A percentile compares a stretch with the other conserved stretches of the same genome.
Conservation (phyloP, 2,888 invertebrate species). For the Leucoma salicis region DNA sequence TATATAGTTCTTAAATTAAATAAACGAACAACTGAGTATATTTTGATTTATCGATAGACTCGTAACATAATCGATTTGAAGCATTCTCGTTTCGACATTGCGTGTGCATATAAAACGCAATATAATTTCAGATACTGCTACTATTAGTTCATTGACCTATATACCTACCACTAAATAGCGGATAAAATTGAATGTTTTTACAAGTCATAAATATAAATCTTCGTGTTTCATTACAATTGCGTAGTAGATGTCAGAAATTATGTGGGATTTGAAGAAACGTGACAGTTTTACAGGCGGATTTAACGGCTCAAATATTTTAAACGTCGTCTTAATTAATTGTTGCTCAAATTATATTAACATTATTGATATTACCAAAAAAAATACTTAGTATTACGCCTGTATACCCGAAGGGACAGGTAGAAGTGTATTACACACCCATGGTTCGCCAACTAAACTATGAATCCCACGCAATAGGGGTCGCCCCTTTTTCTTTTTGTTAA, state of each 20-base stretch:
- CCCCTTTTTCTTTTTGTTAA: too few species aligned
- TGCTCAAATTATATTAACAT: too few species aligned
- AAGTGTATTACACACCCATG: too few species aligned
- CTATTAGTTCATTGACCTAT: conserved; percentile 33
- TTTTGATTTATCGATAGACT: conserved; percentile 6
- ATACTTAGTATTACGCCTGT: too few species aligned
- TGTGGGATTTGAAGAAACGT: conserved; percentile 13
- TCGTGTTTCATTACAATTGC: conserved; percentile 22
- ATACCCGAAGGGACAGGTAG: too few species aligned
- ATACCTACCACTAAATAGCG: conserved; percentile 16
- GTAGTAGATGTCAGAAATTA: conserved; percentile 23
- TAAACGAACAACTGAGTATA: too few species aligned
- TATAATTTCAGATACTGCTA: conserved; percentile 15
- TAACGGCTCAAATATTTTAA: not conserved
- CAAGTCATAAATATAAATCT: conserved; percentile 31
- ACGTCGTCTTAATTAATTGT: too few species aligned
- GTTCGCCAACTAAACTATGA: too few species aligned
- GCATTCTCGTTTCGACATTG: conserved; percentile 16
- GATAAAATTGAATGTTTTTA: conserved; percentile 24
- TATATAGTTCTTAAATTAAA: too few species aligned
- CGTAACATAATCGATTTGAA: conserved; percentile 11
- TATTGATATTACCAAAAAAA: too few species aligned
- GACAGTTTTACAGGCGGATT: conserved; percentile 1
- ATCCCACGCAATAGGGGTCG: too few species aligned
- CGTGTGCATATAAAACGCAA: conserved; percentile 20